Evolutionary conservation across 2,888 invertebrate species (phyloP), one percentile per base, ranked within the genome.

Genomic region (Dexiosoma caninum): DNA sequence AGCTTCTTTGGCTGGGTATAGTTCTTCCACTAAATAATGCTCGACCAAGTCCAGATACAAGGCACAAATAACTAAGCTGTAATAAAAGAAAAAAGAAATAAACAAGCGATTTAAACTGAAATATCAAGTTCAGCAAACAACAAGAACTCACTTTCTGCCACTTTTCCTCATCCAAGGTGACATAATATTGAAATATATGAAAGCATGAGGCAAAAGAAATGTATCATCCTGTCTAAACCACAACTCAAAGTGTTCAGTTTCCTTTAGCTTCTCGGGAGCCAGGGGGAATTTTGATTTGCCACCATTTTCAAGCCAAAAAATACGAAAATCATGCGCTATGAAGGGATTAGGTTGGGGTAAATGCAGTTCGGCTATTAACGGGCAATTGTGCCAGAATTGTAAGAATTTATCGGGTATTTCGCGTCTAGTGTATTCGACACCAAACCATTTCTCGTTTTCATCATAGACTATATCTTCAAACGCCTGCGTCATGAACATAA

Each of bases 191-290:
- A 95, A 93, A 85, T 93, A 92, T 84, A 95, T 92, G 83, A 92
- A 92, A 0, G 95, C 95, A 49, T 94, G 94, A 0, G 97, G 97
- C 59, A 96, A 91, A 42, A 93, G 91, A 88, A 96, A 97, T 88
- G 95, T 95, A 83, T 93, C 93, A 88, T 97, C 97, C 23, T 94
- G 94, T 84, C 95, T 94, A 90, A 95, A 96, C 96, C 96, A 97
- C 59, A 97, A 87, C 88, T 96, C 95, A 49, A 92, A 89, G 16
- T 91, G 85, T 10, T 91, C 88, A n/a, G 91, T 91, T 49, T 91
- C 88, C 10, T 92, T 84, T 42, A 95, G 90, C 86, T 93, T 92
- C 40, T 89, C 88, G 1, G 95, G 95, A 84, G 92, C 92, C 0
- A 85, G 85, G 0, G 87, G 86, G 19, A 35, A n/a, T 12, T 55